Base-by-base conservation (phyloP, 2,888 invertebrate species). In the Caenorhabditis becei region DNA sequence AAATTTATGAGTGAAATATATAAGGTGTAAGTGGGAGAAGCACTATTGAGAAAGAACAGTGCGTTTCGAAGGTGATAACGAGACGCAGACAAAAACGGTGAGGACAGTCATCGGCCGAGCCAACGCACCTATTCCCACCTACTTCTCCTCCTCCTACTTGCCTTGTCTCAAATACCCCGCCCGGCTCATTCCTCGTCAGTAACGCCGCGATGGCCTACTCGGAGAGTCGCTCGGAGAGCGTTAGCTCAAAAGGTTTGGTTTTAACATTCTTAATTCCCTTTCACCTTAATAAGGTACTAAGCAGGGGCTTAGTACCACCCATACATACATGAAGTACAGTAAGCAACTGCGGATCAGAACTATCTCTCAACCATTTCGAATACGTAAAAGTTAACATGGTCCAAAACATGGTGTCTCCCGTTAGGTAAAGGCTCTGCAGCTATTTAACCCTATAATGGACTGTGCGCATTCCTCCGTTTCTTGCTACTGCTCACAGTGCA, bases 1-100 rank as follows among this genome's bases (percentile, higher is more conserved):
- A 78, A 70, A 78, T 78, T 78, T 78, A 65, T 78, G 77, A 53
- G 49, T 70, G 77, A 78, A 78, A 78, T 78, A 78, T 69, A 63
- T 69, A 69, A 69, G 62, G 53, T 56, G 49, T 26, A 16, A 66
- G 69, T 47, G 63, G 62, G 32, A 65, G 70, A 59, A 78, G 70
- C 70, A 69, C 70, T 65, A 59, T 75, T 66, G 32, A 75, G 75
- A 67, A 67, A 75, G 75, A 75, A 75, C 75, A 41, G 20, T 59
- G 61, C 61, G 32, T 61, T 61, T 66, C 53, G 61, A 26, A 62
- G 24, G 20, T 32, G 75, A 75, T 74, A 74, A 74, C 32, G 66
- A 70, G 70, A 65, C 70, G 69, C 69, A 70, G 65, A 63, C 20
- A 44, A 32, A 78, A 71, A 65, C 59, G 70, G 70, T 65, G 49